Base-by-base conservation (phyloP, 2,113 vertebrate genomes). In the Archocentrus centrarchus region DNA sequence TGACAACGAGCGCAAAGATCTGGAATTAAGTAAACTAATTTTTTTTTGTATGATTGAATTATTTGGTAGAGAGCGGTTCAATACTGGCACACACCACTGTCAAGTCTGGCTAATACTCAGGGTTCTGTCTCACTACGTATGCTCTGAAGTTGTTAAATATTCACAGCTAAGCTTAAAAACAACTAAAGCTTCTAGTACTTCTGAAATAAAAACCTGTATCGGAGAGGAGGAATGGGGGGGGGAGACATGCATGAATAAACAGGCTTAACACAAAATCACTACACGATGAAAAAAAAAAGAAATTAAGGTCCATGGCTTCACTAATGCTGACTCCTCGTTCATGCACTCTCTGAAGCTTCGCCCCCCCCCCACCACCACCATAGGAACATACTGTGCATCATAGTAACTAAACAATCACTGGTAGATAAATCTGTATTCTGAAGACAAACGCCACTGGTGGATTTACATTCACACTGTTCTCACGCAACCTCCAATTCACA, bases 51-150 rank as follows among this genome's bases (percentile, higher is more conserved):
- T 91, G 93, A 94, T 93, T 95, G 85, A 95, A 95, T 85, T 94
- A 95, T 96, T 96, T 96, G 96, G 96, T 96, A 96, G 93, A 96
- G 93, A 95, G 87, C 94, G 88, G 93, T 94, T 95, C 91, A 95
- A 96, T 96, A 96, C 95, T 96, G 95, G 94, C 95, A 94, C 94
- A 91, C 94, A 89, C 93, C 90, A 93, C 92, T 80, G 91, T 88
- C 91, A 94, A 84, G 92, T 93, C 92, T 93, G 94, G 92, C 93
- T 96, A 96, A 96, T 95, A 96, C 96, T 96, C 93, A 78, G 86
- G 91, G 93, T 91, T 94, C 79, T 86, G 90, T 87, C 85, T 92
- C 89, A 83, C 90, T 91, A 85, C 85, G 83, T 86, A 87, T 57
- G 88, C 89, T 91, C 86, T 86, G 58, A 92, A 93, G 90, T 89